A percentile compares a stretch with the other conserved stretches of the same genome.
Conservation (phyloP, 2,888 invertebrate genomes). For the Leistus spinibarbis region DNA sequence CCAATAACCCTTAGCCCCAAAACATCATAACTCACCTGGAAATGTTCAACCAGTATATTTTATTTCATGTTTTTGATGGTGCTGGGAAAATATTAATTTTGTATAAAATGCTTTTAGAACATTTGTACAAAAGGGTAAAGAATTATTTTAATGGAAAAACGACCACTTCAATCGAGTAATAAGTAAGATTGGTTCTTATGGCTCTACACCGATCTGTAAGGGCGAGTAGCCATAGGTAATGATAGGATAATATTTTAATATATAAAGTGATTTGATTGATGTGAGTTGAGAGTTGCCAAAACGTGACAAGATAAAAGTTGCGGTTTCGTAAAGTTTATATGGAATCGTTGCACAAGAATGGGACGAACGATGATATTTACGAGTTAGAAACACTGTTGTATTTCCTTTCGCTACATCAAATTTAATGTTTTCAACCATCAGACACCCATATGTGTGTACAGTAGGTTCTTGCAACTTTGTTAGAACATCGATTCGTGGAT, state of each 20-base stretch:
- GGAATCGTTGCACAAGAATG: background rate
- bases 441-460: background rate
- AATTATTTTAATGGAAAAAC: no score
- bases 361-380: background rate
- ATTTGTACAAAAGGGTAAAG: no score
- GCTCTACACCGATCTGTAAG: no score
- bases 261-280: background rate
- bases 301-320: background rate
- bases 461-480: background rate
- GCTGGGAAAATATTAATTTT: background rate
- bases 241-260: background rate
- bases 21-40: background rate
- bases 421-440: background rate
- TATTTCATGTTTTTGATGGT: background rate
- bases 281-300: background rate
- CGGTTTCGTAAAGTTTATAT: background rate
- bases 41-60: background rate
- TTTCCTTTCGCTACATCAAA: background rate
- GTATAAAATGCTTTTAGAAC: no score
- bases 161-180: no score
- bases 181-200: no score
- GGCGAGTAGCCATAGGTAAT: no score
- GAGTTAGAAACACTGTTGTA: background rate
- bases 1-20: background rate
- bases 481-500: background rate